phyloP scores from a whole-genome alignment of 2,113 vertebrate genomes.

The Peucedramus taeniatus region DNA sequence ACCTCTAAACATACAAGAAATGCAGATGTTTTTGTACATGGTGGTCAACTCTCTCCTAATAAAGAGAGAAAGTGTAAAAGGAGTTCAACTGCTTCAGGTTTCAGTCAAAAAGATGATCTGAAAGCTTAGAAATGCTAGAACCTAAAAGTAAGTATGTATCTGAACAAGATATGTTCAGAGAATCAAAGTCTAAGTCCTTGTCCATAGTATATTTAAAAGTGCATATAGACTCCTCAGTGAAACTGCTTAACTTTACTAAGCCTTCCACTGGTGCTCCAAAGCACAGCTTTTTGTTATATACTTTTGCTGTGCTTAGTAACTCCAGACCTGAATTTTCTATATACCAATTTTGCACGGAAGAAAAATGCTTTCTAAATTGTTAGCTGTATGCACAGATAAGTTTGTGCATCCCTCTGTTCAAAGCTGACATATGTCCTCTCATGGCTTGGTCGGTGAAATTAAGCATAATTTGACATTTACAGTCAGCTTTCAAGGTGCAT shows the following conservation, averaged over 20 bases:
- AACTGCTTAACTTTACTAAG: not conserved
- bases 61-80: not conserved
- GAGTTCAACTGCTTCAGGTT: not conserved
- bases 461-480: not conserved
- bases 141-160: not conserved
- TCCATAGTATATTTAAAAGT: not conserved
- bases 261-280: not conserved
- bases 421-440: not conserved
- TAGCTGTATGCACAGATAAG: not conserved
- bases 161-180: not conserved
- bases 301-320: not conserved
- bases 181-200: not conserved
- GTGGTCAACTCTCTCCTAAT: not conserved
- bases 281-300: not conserved
- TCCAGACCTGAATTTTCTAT: not conserved
- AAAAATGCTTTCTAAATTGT: not conserved
- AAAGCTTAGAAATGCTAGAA: not conserved
- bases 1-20: not conserved
- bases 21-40: not conserved
- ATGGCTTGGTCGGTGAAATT: not conserved
- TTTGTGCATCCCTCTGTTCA: not conserved
- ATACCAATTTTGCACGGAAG: not conserved
- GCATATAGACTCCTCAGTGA: not conserved
- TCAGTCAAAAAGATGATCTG: not conserved
- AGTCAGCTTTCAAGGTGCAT: not conserved